Percentiles rank a stretch among this genome's conserved stretches.
phyloP scores from a whole-genome alignment of 1,140 invertebrate genomes.

The Saccostrea cuccullata region DNA sequence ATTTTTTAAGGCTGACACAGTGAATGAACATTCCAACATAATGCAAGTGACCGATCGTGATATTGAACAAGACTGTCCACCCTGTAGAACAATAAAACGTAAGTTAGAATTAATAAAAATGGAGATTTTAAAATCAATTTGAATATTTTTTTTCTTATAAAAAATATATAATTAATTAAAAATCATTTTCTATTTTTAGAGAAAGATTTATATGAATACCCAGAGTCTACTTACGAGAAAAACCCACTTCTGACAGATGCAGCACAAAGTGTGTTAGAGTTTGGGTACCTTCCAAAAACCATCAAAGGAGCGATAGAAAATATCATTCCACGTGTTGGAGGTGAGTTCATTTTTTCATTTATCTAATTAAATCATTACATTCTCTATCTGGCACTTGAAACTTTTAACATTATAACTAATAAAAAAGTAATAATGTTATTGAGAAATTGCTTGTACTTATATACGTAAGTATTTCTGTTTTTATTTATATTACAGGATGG shows the following conservation, averaged over 20 bases:
- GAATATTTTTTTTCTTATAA: too few species aligned
- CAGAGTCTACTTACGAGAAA: slow-evolving; percentile 41
- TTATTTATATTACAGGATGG: slow-evolving; percentile 12
- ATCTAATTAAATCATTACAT: too few species aligned
- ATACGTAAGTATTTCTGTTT: background rate
- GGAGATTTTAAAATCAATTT: too few species aligned
- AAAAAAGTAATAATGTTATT: too few species aligned
- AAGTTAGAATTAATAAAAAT: background rate
- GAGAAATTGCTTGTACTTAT: background rate
- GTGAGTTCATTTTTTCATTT: background rate
- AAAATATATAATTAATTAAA: too few species aligned
- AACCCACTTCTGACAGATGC: slow-evolving; percentile 52
- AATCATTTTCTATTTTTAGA: too few species aligned
- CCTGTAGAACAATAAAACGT: background rate
- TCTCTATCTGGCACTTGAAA: too few species aligned
- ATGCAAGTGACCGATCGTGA: background rate
- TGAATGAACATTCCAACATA: background rate
- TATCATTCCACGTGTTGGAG: slow-evolving; percentile 34
- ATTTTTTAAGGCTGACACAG: background rate
- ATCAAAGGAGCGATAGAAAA: slow-evolving; percentile 44
- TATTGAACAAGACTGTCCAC: background rate
- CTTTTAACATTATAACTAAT: too few species aligned
- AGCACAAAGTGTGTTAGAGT: slow-evolving; percentile 50
- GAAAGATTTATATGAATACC: background rate
- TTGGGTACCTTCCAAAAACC: slow-evolving; percentile 49